Base-by-base conservation (phyloP, 2,797 vertebrate species). In the Pipistrellus nathusii region DNA sequence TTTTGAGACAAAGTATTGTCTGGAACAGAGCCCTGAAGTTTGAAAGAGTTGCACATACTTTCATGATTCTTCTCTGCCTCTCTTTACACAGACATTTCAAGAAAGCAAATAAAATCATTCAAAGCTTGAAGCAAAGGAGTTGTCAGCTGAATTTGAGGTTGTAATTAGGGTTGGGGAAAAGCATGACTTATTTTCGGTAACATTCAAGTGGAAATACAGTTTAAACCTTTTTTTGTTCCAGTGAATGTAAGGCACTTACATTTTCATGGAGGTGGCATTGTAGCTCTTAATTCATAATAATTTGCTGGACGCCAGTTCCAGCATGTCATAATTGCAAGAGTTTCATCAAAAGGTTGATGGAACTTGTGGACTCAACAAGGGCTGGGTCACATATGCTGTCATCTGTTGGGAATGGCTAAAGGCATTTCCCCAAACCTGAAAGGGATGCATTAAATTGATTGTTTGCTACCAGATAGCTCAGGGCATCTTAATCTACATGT, bases 31-130 rank as follows among this genome's bases (percentile, higher is more conserved):
- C 51, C 64, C 41, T 92, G 84, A 76, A 87, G 27, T 94, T 75
- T 89, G 72, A 87, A 68, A 57, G 75, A 68, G 6, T 68, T 80
- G 55, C 17, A 91, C 23, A 41, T 38, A 44, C 75, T 94, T 93
- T 78, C 27, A 2, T 57, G 32, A 53, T 75, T 83, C 38, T 84
- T 92, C 53, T 38, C 25, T 91, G 5, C 77, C 75, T 93, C 7
- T 25, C 32, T 62, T 81, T 73, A 59, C 25, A 14, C 21, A 86
- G 83, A 76, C 48, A 23, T 86, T 94, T 93, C 17, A 82, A 57
- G 92, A 80, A 93, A 88, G 85, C 41, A 83, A 80, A 89, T 92
- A 48, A 94, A 94, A 85, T 91, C 68, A 90, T 82, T 87, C 27
- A 78, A 75, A 57, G 76, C 55, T 94, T 18, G 69, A 93, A 78